phyloP scores from a whole-genome alignment of 2,888 invertebrate genomes.

The Odontomyia ornata region DNA sequence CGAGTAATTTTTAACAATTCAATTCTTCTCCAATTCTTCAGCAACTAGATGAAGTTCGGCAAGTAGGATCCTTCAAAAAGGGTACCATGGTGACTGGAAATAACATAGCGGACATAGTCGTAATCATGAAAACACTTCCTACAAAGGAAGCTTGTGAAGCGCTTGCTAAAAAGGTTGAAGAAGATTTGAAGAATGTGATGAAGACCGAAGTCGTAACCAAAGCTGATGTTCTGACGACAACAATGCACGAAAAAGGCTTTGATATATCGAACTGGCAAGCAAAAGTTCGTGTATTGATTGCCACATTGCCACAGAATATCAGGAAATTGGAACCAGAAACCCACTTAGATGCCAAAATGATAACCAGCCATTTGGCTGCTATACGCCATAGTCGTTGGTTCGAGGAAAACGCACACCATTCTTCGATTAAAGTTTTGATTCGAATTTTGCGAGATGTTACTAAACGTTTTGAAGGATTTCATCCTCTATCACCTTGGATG shows the following conservation, averaged over 20 bases:
- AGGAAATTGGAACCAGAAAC: constrained; percentile 91
- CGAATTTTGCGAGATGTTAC: constrained; percentile 92
- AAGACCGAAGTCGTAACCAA: constrained; percentile 71
- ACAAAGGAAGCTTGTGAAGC: constrained; percentile 95
- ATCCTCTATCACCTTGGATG: constrained; percentile 95
- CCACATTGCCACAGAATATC: constrained; percentile 93
- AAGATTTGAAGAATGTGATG: constrained; percentile 82
- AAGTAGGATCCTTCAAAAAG: constrained; percentile 98
- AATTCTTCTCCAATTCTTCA: not conserved
- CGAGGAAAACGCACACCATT: constrained; percentile 97
- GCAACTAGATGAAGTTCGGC: constrained; percentile 92
- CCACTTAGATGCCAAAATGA: constrained; percentile 76
- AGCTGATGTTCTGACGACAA: constrained; percentile 64
- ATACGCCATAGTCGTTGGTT: constrained; percentile 98
- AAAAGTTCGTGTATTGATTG: constrained; percentile 88
- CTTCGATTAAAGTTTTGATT: constrained; percentile 94
- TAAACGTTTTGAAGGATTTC: constrained; percentile 87
- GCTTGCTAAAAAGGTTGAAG: constrained; percentile 85
- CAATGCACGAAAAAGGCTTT: constrained; percentile 81
- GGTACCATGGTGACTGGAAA: constrained; percentile 96
- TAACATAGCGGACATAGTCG: constrained; percentile 95
- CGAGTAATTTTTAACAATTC: not conserved
- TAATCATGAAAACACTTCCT: constrained; percentile 94
- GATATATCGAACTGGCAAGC: constrained; percentile 87
- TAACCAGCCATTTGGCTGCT: constrained; percentile 90